These are phyloP conservation scores for Oegoconia quadripuncta DNA, from an alignment of 2,888 invertebrate genomes.

Conservation along the genomic window DNA sequence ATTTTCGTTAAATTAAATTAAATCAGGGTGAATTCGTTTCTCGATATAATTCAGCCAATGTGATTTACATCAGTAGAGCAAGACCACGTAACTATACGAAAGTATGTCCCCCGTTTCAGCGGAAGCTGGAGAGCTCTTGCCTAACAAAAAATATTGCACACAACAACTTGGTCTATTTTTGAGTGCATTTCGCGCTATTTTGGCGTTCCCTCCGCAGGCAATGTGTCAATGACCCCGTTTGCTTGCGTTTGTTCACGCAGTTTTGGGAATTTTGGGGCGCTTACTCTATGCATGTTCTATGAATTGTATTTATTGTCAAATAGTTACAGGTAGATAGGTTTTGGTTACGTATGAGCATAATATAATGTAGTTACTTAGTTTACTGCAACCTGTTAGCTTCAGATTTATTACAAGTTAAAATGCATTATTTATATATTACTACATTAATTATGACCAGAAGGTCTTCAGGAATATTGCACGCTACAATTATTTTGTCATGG, in stretches of 20 bases:
- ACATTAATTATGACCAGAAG: too few relatives aligned
- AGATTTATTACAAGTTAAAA: too few relatives aligned
- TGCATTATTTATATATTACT: too few relatives aligned
- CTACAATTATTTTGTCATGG: too few relatives aligned
- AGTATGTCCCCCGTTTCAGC: slow-evolving; percentile 37
- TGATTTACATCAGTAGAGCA: background rate
- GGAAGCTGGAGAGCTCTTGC: slow-evolving; percentile 46
- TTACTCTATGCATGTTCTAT: slow-evolving; percentile 29
- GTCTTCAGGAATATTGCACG: too few relatives aligned
- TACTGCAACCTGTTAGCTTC: too few relatives aligned
- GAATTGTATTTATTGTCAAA: background rate
- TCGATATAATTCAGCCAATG: background rate
- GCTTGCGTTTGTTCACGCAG: slow-evolving; percentile 72
- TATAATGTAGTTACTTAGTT: too few relatives aligned
- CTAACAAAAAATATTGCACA: slow-evolving; percentile 77
- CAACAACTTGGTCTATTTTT: slow-evolving; percentile 75
- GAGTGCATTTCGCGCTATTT: slow-evolving; percentile 79
- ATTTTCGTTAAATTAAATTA: too few relatives aligned
- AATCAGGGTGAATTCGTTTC: too few relatives aligned
- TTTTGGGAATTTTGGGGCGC: slow-evolving; percentile 73
- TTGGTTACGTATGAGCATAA: background rate
- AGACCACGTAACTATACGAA: background rate
- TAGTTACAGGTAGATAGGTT: background rate
- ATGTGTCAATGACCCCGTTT: slow-evolving; percentile 77
- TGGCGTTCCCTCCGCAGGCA: slow-evolving; percentile 74